Evolutionary conservation across 2,113 vertebrate genomes (phyloP).

Genomic region (Clarias macrocephalus): DNA sequence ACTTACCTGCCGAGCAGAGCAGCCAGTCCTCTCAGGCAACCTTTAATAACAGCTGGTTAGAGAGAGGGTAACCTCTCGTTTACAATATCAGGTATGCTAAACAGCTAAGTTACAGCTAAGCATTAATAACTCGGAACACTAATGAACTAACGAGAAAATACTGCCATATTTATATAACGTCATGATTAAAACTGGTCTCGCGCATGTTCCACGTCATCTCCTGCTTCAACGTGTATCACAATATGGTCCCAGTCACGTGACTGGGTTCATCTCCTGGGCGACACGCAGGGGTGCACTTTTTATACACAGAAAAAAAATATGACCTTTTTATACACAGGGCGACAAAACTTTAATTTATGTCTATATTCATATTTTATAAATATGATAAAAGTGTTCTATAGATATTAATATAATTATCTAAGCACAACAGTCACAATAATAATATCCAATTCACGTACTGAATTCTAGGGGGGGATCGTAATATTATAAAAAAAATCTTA

Average conservation of each 20-base stretch:
- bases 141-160: neutral
- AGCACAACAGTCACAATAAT: neutral
- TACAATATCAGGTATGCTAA: neutral
- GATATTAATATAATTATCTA: neutral
- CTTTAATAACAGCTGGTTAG: neutral
- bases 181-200: neutral
- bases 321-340: neutral
- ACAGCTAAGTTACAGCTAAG: neutral
- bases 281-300: neutral
- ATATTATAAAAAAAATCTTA: neutral
- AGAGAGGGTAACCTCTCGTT: neutral
- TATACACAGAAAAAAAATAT: neutral
- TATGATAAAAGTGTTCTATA: neutral
- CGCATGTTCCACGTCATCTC: slow-evolving; percentile 57
- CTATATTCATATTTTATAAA: neutral
- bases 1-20: slow-evolving; percentile 32
- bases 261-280: neutral
- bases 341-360: neutral
- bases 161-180: neutral
- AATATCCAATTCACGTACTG: neutral
- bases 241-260: slow-evolving; percentile 64
- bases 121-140: neutral
- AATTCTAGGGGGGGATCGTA: too few species aligned
- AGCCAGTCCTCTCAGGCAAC: neutral
- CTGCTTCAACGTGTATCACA: neutral